These are phyloP conservation scores for Oncopodura yosiiana DNA, from an alignment of 1,140 invertebrate species.

Conservation along the genomic window DNA sequence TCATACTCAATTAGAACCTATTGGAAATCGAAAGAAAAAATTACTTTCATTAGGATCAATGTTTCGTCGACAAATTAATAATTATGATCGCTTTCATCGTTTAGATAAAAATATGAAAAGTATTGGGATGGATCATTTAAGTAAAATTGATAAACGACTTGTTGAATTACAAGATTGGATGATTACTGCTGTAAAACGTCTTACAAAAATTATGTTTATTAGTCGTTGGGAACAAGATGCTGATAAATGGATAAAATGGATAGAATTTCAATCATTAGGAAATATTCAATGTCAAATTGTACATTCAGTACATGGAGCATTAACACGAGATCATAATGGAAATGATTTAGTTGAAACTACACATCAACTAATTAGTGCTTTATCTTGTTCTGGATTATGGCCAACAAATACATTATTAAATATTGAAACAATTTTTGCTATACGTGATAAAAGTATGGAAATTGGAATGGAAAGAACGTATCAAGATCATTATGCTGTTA, in stretches of 20 bases:
- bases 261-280: conserved; percentile 25
- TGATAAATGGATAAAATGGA: conserved; percentile 29
- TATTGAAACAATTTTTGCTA: conserved; percentile 15
- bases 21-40: conserved; percentile 9
- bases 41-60: conserved; percentile 1
- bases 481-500: conserved; percentile 8
- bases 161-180: conserved; percentile 11
- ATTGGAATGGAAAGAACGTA: conserved; percentile 16
- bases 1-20: conserved; percentile 16
- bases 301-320: conserved; percentile 18
- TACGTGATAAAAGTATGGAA: conserved; percentile 25
- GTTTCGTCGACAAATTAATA: too few relatives aligned
- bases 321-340: not conserved
- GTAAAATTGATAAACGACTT: conserved; percentile 18
- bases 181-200: not conserved
- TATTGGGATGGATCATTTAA: not conserved
- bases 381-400: conserved; percentile 22
- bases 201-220: conserved; percentile 15
- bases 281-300: conserved; percentile 17
- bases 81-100: too few relatives aligned
- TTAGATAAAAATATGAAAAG: not conserved
- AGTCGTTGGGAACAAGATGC: conserved; percentile 28
- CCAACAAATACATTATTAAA: conserved; percentile 17
- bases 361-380: conserved; percentile 19
- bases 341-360: conserved; percentile 3